phyloP scores from a whole-genome alignment of 2,797 vertebrate genomes.

The Danionella dracula region DNA sequence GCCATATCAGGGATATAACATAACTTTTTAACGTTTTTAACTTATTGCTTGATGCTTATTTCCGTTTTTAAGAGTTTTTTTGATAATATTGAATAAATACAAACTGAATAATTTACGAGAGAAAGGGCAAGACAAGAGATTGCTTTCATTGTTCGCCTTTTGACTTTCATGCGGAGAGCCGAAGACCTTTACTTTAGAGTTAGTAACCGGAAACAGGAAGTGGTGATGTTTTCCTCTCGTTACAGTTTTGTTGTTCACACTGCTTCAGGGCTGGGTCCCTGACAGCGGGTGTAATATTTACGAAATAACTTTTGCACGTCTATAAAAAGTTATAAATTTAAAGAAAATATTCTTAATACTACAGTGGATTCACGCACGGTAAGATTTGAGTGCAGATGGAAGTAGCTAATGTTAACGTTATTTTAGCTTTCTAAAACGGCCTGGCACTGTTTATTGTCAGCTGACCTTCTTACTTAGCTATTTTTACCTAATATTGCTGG shows the following conservation, averaged over 20 bases:
- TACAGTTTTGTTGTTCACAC: not conserved
- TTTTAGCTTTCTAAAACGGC: not conserved
- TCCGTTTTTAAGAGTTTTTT: no score
- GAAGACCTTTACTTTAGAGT: conserved; percentile 12
- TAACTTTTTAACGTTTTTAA: no score
- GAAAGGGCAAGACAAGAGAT: no score
- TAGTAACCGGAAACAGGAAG: conserved; percentile 7
- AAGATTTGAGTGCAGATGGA: not conserved
- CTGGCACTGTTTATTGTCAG: conserved; percentile 12
- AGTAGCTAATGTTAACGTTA: no score
- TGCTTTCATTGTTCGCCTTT: no score
- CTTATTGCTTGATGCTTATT: no score
- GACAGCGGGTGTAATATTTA: conserved; percentile 13
- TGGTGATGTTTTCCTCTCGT: not conserved
- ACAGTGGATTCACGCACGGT: not conserved
- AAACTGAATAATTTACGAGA: no score
- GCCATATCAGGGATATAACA: no score
- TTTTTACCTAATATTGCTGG: no score
- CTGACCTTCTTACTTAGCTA: not conserved
- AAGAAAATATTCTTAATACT: not conserved
- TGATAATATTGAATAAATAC: no score
- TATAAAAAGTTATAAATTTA: not conserved
- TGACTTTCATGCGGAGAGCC: no score
- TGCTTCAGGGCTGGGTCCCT: conserved; percentile 23
- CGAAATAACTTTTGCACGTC: not conserved